Evolutionary conservation across 1,140 invertebrate species (phyloP).

Genomic region (Monomorium pharaonis): DNA sequence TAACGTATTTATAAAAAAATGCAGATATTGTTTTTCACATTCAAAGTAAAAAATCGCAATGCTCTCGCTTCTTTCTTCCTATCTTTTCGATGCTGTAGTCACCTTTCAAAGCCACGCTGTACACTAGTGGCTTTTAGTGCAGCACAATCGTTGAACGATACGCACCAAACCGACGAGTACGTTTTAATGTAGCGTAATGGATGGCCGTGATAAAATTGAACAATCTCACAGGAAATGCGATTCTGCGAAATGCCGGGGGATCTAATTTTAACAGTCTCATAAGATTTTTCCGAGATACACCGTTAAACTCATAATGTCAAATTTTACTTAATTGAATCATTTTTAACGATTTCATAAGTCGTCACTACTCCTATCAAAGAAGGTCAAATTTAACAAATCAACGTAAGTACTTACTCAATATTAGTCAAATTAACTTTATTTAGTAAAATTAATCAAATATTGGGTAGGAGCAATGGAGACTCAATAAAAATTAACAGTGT

Average conservation of each 20-base stretch:
- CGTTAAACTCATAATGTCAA: no score
- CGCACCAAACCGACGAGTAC: constrained; percentile 57
- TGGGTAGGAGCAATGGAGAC: no score
- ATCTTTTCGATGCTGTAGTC: constrained; percentile 44
- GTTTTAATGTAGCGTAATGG: constrained; percentile 73
- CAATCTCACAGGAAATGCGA: constrained; percentile 47
- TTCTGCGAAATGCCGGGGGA: neutral
- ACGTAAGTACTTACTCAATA: no score
- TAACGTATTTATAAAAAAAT: neutral
- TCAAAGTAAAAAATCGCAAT: constrained; percentile 21
- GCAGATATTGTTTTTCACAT: constrained; percentile 26
- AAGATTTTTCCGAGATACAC: neutral
- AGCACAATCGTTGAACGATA: constrained; percentile 69
- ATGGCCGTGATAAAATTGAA: constrained; percentile 58
- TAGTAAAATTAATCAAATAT: no score
- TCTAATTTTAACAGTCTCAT: neutral
- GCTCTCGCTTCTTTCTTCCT: neutral
- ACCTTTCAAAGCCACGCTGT: constrained; percentile 69
- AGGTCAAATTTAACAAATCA: no score
- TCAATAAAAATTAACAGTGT: no score
- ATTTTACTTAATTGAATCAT: no score
- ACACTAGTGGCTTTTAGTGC: constrained; percentile 63
- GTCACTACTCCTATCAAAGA: no score
- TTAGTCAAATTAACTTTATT: no score
- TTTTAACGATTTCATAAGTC: no score